Evolutionary conservation across 2,113 vertebrate species (phyloP), one percentile per base, ranked within the genome.

Genomic region (Helogale parvula): DNA sequence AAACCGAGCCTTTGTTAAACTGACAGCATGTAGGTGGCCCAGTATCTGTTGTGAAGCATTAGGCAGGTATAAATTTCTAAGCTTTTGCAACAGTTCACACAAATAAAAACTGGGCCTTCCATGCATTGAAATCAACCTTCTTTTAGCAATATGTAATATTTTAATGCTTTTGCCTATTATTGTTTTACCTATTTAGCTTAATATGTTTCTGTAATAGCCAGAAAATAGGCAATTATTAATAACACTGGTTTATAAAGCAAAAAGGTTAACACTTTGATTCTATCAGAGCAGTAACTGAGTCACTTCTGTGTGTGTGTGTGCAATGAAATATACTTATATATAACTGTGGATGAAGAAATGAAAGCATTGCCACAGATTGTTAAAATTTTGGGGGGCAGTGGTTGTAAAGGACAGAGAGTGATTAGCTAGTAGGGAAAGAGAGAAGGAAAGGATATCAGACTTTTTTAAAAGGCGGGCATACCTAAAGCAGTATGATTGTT

Each of bases 131-230:
- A 63, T 74, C 60, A 95, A 29, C 33, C 52, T 87, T 91, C 17
- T 52, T 88, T 92, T 63, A 83, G 60, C 31, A 94, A 69, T 50
- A 47, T 85, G 72, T 68, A 76, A 50, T 90, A 65, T 77, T 86
- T 92, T 82, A 72, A 35, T 74, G 45, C 88, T 77, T 95, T 85
- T 12, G 27, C 35, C 27, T 74, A 79, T 89, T 79, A 63, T 72
- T 96, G 83, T 95, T 94, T 98, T 93, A 80, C 41, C 38, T 68
- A 45, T 66, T 89, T 92, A 90, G 57, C 50, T 94, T 88, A 45
- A 65, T 41, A 25, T 91, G 13, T 57, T 65, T 93, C 57, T 88
- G 9, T 47, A 94, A 38, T 76, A 76, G 63, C 69, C 82, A 71
- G 94, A 87, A 93, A 87, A 79, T 57, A 82, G 66, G 31, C 38